These are phyloP conservation scores for Leptobrachium leishanense DNA, from an alignment of 2,113 vertebrate genomes.

Conservation along the genomic window DNA sequence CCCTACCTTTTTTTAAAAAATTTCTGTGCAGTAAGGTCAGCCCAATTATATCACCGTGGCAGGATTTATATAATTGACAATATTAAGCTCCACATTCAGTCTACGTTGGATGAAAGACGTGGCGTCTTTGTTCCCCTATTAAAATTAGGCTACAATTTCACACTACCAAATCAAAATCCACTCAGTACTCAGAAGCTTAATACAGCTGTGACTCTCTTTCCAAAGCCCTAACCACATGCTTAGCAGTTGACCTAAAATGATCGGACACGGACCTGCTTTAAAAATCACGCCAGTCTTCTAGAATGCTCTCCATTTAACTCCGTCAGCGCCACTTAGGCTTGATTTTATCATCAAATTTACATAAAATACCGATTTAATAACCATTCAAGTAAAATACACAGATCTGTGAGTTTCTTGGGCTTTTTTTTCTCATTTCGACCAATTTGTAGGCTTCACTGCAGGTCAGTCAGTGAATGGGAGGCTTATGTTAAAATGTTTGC, in stretches of 20 bases:
- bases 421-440: background rate
- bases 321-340: background rate
- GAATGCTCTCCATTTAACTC: constrained; percentile 17
- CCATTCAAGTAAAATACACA: no score
- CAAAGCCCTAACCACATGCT: constrained; percentile 32
- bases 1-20: background rate
- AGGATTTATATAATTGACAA: constrained; percentile 6
- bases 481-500: constrained; percentile 11
- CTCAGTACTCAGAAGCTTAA: constrained; percentile 40
- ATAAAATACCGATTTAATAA: background rate
- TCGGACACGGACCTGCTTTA: constrained; percentile 15
- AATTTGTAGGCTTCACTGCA: background rate
- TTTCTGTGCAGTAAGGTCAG: background rate
- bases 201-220: constrained; percentile 37
- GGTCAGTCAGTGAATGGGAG: background rate
- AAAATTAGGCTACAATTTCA: constrained; percentile 44
- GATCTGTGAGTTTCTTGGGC: background rate
- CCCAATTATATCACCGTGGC: background rate
- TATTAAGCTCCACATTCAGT: background rate
- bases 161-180: constrained; percentile 36
- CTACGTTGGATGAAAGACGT: constrained; percentile 16
- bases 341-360: background rate
- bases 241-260: constrained; percentile 38
- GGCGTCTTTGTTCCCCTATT: constrained; percentile 35
- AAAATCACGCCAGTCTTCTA: constrained; percentile 5